Conservation (phyloP, 2,113 vertebrate species). For the Burhinus oedicnemus region DNA sequence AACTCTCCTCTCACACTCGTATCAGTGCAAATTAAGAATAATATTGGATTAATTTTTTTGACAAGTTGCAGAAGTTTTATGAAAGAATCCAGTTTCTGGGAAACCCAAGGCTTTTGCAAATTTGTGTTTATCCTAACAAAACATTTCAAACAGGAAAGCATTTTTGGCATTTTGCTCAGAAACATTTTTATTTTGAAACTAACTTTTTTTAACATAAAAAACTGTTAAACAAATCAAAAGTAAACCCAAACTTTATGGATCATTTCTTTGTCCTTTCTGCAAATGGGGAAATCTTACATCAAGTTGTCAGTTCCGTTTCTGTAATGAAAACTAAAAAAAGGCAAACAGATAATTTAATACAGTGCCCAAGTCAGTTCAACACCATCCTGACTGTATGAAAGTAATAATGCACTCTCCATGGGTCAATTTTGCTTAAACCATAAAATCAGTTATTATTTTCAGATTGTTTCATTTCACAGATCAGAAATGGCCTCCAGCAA, state of each 20-base stretch:
- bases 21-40: conserved; percentile 5
- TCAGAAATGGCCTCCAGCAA: not conserved
- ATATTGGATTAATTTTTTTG: not conserved
- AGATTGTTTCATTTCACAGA: not conserved
- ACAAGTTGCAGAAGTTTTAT: not conserved
- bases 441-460: not conserved
- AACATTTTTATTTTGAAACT: not conserved
- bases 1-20: not conserved
- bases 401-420: not conserved
- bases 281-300: not conserved
- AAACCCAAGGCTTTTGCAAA: not conserved
- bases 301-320: not conserved
- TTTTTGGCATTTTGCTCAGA: not conserved
- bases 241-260: not conserved
- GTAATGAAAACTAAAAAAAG: not conserved
- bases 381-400: fast-evolving
- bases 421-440: not conserved
- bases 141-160: not conserved
- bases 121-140: not conserved
- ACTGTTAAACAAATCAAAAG: not conserved
- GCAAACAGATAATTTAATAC: not conserved
- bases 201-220: not conserved
- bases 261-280: not conserved
- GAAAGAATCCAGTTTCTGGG: not conserved
- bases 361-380: not conserved